Percentiles rank a stretch among this genome's conserved stretches.
These are phyloP conservation scores for Terebella lapidaria DNA, from an alignment of 2,888 invertebrate genomes.

Conservation along the genomic window DNA sequence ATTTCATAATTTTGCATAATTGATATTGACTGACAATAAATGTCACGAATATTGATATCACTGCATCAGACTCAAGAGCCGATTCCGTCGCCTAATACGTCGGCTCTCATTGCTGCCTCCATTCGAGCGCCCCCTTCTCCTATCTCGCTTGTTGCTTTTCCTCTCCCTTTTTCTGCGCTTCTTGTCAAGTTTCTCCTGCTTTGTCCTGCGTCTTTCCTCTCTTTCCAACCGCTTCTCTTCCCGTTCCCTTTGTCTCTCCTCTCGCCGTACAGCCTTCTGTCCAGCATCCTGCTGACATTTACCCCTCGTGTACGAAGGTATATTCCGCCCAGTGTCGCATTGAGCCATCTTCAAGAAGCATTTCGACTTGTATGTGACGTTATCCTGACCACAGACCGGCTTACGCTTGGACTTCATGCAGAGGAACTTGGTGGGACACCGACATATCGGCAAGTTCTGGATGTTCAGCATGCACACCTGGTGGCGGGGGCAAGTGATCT, in stretches of 20 bases:
- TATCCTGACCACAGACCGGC: conserved; percentile 41
- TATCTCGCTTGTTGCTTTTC: not conserved
- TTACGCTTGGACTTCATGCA: conserved; percentile 29
- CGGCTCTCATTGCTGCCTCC: too few relatives aligned
- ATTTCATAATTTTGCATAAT: too few relatives aligned
- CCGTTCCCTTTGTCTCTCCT: not conserved
- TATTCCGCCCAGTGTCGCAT: conserved; percentile 1
- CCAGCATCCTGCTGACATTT: not conserved
- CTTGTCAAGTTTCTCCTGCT: not conserved
- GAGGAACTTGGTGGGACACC: conserved; percentile 40
- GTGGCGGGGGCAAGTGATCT: too few relatives aligned
- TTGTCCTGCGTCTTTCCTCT: not conserved
- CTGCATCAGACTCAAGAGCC: too few relatives aligned
- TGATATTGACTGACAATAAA: too few relatives aligned
- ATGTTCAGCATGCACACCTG: too few relatives aligned
- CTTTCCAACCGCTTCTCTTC: not conserved
- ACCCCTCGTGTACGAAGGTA: conserved; percentile 3
- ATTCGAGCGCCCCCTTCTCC: too few relatives aligned
- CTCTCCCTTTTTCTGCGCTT: not conserved
- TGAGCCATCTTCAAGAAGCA: conserved; percentile 19
- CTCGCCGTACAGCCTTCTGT: not conserved
- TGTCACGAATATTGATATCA: too few relatives aligned
- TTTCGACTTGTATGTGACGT: conserved; percentile 21
- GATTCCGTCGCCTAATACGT: too few relatives aligned
- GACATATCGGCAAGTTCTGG: conserved; percentile 46